Evolutionary conservation across 2,888 invertebrate species (phyloP).

Genomic region (Tuberolachnus salignus): DNA sequence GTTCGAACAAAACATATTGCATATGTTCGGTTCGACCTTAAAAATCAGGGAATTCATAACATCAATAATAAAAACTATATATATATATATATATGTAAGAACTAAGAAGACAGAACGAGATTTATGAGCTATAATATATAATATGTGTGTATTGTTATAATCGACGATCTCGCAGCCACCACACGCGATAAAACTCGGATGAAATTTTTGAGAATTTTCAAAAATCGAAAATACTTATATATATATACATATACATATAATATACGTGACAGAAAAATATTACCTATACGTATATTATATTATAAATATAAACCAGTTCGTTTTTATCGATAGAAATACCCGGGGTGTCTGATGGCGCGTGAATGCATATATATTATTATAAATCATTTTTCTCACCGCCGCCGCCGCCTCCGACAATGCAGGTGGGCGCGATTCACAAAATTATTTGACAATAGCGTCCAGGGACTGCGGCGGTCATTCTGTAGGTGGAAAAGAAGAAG

Average conservation of each 20-base stretch:
- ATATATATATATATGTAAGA: too few species aligned
- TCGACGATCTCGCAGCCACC: too few species aligned
- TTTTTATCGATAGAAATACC: slow-evolving; percentile 19
- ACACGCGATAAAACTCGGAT: not conserved
- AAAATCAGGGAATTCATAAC: too few species aligned
- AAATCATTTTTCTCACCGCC: slow-evolving; percentile 28
- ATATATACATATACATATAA: not conserved
- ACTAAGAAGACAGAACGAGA: not conserved
- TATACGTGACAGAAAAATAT: not conserved
- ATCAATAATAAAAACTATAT: too few species aligned
- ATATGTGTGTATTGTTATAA: not conserved
- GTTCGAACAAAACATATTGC: too few species aligned
- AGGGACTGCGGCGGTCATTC: not conserved
- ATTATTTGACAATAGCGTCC: slow-evolving; percentile 9
- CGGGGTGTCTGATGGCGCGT: not conserved
- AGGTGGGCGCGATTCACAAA: slow-evolving; percentile 26
- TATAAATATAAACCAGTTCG: slow-evolving; percentile 19
- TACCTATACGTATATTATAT: too few species aligned
- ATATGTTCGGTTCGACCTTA: too few species aligned
- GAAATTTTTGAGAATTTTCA: slow-evolving; percentile 3
- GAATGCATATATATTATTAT: too few species aligned
- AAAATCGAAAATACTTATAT: slow-evolving; percentile 6
- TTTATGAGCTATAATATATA: slow-evolving; percentile 23
- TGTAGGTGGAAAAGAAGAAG: not conserved
- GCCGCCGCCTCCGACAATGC: not conserved